Evolutionary conservation across 2,797 vertebrate species (phyloP), one percentile per base, ranked within the genome.

Genomic region (Cyclura pinguis): DNA sequence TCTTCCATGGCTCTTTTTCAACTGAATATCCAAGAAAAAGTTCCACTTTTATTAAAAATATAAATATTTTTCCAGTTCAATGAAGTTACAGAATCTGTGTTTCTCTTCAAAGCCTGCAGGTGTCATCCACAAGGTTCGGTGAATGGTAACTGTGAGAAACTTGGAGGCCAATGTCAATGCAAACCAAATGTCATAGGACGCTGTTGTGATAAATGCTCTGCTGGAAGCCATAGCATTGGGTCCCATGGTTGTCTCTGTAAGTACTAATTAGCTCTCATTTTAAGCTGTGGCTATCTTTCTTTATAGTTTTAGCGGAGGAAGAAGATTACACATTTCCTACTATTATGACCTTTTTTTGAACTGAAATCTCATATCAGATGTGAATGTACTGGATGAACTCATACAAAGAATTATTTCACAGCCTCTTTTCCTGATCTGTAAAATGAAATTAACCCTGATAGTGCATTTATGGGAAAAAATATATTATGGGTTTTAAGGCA

Each of bases 131-230:
- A 96, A 67, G 98, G 98, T 3, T 98, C 98, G 0, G 69, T 97
- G 1, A 96, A 97, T 1, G 27, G 93, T 29, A 96, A 32, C 89
- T 99, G 99, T 90, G 97, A 96, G 94, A 97, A 95, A 84, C 95
- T 98, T 80, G 98, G 98, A 0, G 98, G 98, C 1, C 93, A 97
- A 88, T 98, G 98, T 95, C 96, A 97, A 32, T 98, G 98, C 95
- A 98, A 98, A 95, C 95, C 96, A 67, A 97, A 97, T 0, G 98
- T 99, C 0, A 94, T 97, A 55, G 98, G 98, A 16, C 97, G 97
- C 80, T 98, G 98, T 96, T 99, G 98, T 86, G 97, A 98, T 88
- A 95, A 96, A 52, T 99, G 98, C 84, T 97, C 97, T 47, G 96
- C 96, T 0, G 95, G 98, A 93, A 98, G 97, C 0, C 99, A 97